Conservation (phyloP, 2,113 vertebrate genomes). For the Lepisosteus osseus region DNA sequence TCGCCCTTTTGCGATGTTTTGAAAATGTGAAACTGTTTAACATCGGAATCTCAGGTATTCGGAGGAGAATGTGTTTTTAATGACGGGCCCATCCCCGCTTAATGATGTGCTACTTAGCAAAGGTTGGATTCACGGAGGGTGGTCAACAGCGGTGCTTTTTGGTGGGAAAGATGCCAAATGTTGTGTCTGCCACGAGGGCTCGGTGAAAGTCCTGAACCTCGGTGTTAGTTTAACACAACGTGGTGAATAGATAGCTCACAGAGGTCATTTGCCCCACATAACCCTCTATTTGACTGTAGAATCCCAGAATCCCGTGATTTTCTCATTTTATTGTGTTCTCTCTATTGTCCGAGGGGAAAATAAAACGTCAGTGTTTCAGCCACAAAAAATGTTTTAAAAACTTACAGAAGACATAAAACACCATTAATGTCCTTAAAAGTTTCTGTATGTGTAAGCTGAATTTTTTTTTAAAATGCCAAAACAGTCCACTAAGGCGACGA, state of each 20-base stretch:
- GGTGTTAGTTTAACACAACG: not conserved
- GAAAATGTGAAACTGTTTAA: slow-evolving; percentile 22
- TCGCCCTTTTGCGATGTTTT: slow-evolving; percentile 32
- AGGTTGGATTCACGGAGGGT: slow-evolving; percentile 27
- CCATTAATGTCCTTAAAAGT: too few relatives aligned
- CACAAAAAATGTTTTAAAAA: too few relatives aligned
- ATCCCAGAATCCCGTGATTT: too few relatives aligned
- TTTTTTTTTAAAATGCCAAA: too few relatives aligned
- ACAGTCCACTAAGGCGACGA: too few relatives aligned
- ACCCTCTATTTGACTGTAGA: not conserved
- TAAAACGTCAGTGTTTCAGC: too few relatives aligned
- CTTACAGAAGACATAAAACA: too few relatives aligned
- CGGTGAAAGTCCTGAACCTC: slow-evolving; percentile 8
- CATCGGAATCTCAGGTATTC: slow-evolving; percentile 51
- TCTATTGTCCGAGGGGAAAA: too few relatives aligned
- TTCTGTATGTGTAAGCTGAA: too few relatives aligned
- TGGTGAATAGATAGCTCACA: not conserved
- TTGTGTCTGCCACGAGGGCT: slow-evolving; percentile 23
- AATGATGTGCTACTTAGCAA: slow-evolving; percentile 57
- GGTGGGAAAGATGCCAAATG: slow-evolving; percentile 5
- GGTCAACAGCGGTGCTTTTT: slow-evolving; percentile 12
- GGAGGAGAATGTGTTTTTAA: slow-evolving; percentile 66
- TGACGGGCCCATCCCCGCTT: slow-evolving; percentile 52
- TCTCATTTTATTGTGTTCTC: too few relatives aligned
- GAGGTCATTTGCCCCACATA: not conserved